Evolutionary conservation across 2,113 vertebrate species (phyloP).

Genomic region (Actenoides hombroni): DNA sequence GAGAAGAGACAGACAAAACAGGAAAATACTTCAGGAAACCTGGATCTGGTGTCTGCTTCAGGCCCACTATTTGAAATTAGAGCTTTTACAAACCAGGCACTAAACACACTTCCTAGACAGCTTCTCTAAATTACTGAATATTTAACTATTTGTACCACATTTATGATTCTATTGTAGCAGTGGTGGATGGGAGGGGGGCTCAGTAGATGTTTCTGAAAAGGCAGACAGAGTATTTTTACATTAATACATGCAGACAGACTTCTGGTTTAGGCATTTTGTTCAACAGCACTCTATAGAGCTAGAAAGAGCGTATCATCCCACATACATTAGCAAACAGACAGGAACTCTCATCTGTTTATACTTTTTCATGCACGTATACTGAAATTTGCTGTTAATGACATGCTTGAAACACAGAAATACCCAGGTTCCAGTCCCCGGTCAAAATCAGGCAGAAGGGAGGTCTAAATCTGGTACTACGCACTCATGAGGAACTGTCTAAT

Average conservation of each 20-base stretch:
- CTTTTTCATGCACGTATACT: not conserved
- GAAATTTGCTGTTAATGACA: not conserved
- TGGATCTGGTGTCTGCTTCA: not conserved
- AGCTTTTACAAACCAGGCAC: not conserved
- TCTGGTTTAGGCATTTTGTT: not conserved
- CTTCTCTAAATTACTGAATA: not conserved
- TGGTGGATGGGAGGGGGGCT: not conserved
- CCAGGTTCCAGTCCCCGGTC: not conserved
- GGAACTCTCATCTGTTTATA: not conserved
- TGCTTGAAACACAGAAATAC: not conserved
- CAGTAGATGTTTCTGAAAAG: not conserved
- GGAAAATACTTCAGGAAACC: not conserved
- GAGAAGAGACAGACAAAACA: not conserved
- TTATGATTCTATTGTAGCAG: not conserved
- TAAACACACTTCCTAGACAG: not conserved
- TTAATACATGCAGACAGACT: not conserved
- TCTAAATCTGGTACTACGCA: not conserved
- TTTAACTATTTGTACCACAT: not conserved
- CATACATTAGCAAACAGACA: not conserved
- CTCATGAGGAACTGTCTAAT: not conserved
- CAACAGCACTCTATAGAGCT: not conserved
- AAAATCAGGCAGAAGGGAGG: not conserved
- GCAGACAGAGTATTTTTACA: not conserved
- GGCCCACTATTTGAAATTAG: not conserved
- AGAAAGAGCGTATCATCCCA: not conserved